Evolutionary conservation across 2,797 vertebrate genomes (phyloP).

Genomic region (Onychomys arenicola): DNA sequence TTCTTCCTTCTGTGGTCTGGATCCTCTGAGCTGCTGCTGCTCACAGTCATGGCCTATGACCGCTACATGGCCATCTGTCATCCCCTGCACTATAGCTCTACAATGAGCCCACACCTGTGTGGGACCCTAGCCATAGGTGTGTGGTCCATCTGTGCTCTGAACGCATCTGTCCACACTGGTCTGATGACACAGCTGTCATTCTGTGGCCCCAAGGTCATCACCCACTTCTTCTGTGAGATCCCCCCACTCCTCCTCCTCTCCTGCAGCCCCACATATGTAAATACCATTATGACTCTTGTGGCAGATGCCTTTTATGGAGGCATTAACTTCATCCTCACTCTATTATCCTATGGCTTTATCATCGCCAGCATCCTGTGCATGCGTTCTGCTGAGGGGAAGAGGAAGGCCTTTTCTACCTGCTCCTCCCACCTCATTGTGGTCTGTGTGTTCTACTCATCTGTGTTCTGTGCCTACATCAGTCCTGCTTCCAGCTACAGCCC

Average conservation of each 20-base stretch:
- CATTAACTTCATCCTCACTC: too few species aligned
- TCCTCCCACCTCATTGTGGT: neutral
- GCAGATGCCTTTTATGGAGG: too few species aligned
- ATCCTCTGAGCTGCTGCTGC: constrained; percentile 70
- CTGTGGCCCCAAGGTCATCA: too few species aligned
- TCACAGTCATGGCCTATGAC: constrained; percentile 72
- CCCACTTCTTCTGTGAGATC: too few species aligned
- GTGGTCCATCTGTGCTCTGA: constrained; percentile 56
- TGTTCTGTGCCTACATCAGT: constrained; percentile 48
- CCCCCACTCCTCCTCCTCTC: too few species aligned
- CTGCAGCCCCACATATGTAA: too few species aligned
- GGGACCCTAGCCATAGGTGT: neutral
- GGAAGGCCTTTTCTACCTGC: neutral
- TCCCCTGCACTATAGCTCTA: constrained; percentile 51
- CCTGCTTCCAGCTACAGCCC: constrained; percentile 15
- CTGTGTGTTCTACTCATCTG: neutral
- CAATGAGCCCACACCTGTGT: constrained; percentile 61
- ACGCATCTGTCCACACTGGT: neutral
- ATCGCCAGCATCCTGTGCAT: neutral
- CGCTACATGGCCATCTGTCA: constrained; percentile 19
- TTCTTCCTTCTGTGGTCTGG: constrained; percentile 71
- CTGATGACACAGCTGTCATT: too few species aligned
- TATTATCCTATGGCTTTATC: too few species aligned
- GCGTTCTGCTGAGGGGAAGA: neutral
- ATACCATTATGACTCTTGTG: too few species aligned